Conservation (phyloP, 2,888 invertebrate species). For the Oxycera nigricornis region DNA sequence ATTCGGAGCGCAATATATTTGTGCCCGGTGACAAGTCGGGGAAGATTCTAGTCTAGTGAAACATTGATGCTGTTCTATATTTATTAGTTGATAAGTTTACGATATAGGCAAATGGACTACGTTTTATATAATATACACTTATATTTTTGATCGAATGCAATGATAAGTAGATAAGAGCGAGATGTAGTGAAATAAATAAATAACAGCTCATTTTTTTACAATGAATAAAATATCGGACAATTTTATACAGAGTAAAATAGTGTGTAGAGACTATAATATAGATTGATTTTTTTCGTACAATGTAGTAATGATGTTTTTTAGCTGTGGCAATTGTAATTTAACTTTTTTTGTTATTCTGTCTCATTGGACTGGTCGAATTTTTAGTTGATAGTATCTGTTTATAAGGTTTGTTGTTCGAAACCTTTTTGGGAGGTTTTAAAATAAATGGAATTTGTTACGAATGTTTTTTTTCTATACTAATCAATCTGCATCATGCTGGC, state of each 20-base stretch:
- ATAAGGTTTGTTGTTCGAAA: neutral
- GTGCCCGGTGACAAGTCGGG: slow-evolving; percentile 49
- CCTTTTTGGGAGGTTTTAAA: neutral
- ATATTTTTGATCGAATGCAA: slow-evolving; percentile 23
- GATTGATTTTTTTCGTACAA: neutral
- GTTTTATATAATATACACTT: slow-evolving; percentile 5
- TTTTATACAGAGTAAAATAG: slow-evolving; percentile 9
- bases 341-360: neutral
- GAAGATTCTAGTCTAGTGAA: slow-evolving; percentile 41
- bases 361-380: neutral
- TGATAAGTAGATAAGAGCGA: neutral
- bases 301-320: neutral
- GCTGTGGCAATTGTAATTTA: neutral
- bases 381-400: neutral
- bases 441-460: slow-evolving; percentile 11
- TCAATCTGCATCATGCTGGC: too few relatives aligned
- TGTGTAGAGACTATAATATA: neutral
- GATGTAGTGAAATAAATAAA: neutral
- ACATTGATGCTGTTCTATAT: slow-evolving; percentile 30
- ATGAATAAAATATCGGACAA: neutral
- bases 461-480: neutral
- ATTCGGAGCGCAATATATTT: slow-evolving; percentile 65
- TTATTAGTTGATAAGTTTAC: neutral
- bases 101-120: neutral
- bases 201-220: neutral